Conservation (phyloP, 2,797 vertebrate genomes). For the Lacerta bilineata region DNA sequence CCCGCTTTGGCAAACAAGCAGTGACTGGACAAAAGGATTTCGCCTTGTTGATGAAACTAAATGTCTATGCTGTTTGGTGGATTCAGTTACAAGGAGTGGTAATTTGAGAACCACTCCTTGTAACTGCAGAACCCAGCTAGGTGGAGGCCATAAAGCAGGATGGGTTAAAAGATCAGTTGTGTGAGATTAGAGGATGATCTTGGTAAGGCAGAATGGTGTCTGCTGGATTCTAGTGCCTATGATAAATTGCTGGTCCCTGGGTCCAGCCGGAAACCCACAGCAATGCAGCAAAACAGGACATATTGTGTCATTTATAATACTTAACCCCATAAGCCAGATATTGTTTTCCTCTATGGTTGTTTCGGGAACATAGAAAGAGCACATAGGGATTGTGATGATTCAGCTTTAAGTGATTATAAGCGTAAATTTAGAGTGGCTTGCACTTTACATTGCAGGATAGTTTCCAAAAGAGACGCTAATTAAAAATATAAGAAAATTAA, state of each 20-base stretch:
- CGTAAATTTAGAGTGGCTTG: too few species aligned
- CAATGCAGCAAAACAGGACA: not conserved
- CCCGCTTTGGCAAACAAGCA: too few species aligned
- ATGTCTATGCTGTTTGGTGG: not conserved
- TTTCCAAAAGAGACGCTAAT: not conserved
- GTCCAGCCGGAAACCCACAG: not conserved
- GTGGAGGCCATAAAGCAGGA: not conserved
- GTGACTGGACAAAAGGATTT: not conserved
- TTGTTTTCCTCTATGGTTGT: not conserved
- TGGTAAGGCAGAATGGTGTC: not conserved
- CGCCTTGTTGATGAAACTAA: not conserved
- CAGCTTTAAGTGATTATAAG: not conserved
- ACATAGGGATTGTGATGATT: not conserved
- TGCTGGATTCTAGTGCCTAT: not conserved
- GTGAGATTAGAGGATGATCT: not conserved
- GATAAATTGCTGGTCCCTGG: not conserved
- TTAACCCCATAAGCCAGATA: not conserved
- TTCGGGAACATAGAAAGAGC: not conserved
- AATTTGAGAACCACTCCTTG: not conserved
- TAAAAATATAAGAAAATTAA: not conserved
- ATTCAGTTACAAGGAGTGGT: not conserved
- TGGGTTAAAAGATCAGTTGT: not conserved
- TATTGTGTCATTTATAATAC: slow-evolving; percentile 9
- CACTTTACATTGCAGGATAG: not conserved
- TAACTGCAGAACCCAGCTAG: not conserved